Percentiles rank a stretch among this genome's conserved stretches.
These are phyloP conservation scores for Ceyx erithaca DNA, from an alignment of 2,797 vertebrate genomes.

Conservation along the genomic window DNA sequence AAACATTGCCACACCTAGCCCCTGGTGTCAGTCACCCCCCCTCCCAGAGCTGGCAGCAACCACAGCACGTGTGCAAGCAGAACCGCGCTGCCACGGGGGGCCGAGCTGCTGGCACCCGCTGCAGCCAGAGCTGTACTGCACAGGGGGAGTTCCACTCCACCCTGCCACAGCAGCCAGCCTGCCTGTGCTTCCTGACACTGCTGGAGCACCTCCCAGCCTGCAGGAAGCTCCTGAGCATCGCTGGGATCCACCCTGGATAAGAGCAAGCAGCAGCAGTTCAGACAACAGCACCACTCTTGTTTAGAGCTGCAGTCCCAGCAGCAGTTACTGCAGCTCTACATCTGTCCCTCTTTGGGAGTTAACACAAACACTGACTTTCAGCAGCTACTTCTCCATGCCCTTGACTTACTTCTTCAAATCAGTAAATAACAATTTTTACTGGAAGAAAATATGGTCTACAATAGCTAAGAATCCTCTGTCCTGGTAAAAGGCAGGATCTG, in stretches of 20 bases:
- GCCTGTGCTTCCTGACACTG: neutral
- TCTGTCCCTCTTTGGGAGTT: neutral
- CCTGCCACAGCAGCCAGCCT: neutral
- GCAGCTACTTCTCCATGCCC: neutral
- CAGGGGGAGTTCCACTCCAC: neutral
- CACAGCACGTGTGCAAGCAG: neutral
- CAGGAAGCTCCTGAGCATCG: neutral
- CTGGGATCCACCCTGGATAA: neutral
- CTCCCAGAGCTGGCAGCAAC: neutral
- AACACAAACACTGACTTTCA: neutral
- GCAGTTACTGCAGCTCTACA: neutral
- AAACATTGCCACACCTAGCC: too few relatives aligned
- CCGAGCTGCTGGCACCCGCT: too few relatives aligned
- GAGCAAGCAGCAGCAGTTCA: neutral
- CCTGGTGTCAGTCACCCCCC: too few relatives aligned
- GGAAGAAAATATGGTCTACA: neutral
- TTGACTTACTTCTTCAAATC: neutral
- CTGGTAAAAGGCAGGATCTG: neutral
- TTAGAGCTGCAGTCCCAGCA: neutral
- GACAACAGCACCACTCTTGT: neutral
- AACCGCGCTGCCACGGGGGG: too few relatives aligned
- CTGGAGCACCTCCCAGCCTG: neutral
- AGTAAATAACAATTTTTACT: neutral
- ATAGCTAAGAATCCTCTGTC: neutral
- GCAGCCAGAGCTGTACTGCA: neutral